These are phyloP conservation scores for Drosophila heteroneura DNA, from an alignment of 2,888 invertebrate species.

Conservation along the genomic window DNA sequence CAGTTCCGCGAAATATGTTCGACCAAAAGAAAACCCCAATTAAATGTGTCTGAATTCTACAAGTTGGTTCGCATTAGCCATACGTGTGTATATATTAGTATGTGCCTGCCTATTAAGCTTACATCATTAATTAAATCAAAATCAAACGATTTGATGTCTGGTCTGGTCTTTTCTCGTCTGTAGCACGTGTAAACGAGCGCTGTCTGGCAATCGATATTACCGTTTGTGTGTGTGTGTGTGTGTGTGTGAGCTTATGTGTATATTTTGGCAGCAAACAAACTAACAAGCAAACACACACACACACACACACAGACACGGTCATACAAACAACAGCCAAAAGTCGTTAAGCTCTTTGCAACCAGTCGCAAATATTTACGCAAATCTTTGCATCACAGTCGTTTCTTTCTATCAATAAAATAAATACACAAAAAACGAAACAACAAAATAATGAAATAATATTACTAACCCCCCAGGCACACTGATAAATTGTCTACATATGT, in stretches of 20 bases:
- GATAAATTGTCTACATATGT: conserved; percentile 39
- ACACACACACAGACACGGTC: conserved; percentile 12
- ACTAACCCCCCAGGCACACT: conserved; percentile 33
- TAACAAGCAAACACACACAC: conserved; percentile 41
- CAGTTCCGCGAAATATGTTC: conserved; percentile 51
- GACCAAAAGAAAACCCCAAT: conserved; percentile 43
- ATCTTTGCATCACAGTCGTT: conserved; percentile 43
- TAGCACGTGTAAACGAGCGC: conserved; percentile 48
- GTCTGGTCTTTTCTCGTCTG: neutral
- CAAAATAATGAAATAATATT: conserved; percentile 31
- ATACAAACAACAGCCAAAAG: conserved; percentile 56
- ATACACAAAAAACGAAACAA: conserved; percentile 23
- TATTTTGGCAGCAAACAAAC: conserved; percentile 39
- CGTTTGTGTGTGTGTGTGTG: conserved; percentile 11
- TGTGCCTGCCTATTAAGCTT: conserved; percentile 21
- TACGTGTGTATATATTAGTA: neutral
- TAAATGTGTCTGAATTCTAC: conserved; percentile 42
- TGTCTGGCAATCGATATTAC: conserved; percentile 34
- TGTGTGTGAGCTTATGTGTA: neutral
- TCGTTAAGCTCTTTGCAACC: conserved; percentile 59
- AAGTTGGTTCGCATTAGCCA: neutral
- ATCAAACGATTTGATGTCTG: conserved; percentile 67
- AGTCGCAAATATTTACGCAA: conserved; percentile 63
- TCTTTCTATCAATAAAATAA: conserved; percentile 46
- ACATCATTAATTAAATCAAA: conserved; percentile 74